phyloP scores from a whole-genome alignment of 1,140 invertebrate genomes.

The Holcopasites calliopsidis region DNA sequence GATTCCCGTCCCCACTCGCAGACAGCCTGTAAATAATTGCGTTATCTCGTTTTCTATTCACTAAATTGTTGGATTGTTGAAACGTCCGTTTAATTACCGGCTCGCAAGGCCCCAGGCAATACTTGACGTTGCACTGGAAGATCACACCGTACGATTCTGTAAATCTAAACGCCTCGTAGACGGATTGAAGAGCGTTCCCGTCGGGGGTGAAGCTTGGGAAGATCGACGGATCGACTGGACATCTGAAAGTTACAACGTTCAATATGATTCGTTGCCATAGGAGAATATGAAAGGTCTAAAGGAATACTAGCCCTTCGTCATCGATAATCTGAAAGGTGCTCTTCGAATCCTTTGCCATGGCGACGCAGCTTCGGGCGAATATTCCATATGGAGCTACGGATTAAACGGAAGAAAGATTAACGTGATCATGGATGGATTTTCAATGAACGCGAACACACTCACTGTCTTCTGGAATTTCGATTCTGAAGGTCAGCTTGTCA shows the following conservation, averaged over 20 bases:
- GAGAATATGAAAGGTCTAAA: not conserved
- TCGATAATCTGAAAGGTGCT: slow-evolving; percentile 98
- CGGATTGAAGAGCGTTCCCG: slow-evolving; percentile 92
- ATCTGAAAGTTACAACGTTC: slow-evolving; percentile 80
- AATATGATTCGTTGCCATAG: slow-evolving; percentile 10
- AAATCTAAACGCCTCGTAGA: slow-evolving; percentile 97
- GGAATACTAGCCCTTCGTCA: slow-evolving; percentile 88
- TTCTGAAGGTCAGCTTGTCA: slow-evolving; percentile 96
- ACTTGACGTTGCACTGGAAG: slow-evolving; percentile 98
- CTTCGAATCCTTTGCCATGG: slow-evolving; percentile 97
- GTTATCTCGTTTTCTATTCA: slow-evolving; percentile 35
- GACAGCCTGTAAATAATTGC: slow-evolving; percentile 82
- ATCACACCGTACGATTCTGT: slow-evolving; percentile 98
- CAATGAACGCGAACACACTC: slow-evolving; percentile 75
- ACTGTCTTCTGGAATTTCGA: slow-evolving; percentile 98
- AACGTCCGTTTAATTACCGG: slow-evolving; percentile 83
- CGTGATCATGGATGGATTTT: not conserved
- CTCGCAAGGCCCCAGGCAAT: slow-evolving; percentile 96
- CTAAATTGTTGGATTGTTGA: not conserved
- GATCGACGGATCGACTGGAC: slow-evolving; percentile 95
- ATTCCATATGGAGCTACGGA: slow-evolving; percentile 95
- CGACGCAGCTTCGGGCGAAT: slow-evolving; percentile 96
- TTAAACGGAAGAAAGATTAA: slow-evolving; percentile 18
- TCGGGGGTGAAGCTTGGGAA: slow-evolving; percentile 95
- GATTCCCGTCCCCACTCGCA: slow-evolving; percentile 94